phyloP scores from a whole-genome alignment of 2,797 vertebrate species.

The Silurus lanzhouensis region DNA sequence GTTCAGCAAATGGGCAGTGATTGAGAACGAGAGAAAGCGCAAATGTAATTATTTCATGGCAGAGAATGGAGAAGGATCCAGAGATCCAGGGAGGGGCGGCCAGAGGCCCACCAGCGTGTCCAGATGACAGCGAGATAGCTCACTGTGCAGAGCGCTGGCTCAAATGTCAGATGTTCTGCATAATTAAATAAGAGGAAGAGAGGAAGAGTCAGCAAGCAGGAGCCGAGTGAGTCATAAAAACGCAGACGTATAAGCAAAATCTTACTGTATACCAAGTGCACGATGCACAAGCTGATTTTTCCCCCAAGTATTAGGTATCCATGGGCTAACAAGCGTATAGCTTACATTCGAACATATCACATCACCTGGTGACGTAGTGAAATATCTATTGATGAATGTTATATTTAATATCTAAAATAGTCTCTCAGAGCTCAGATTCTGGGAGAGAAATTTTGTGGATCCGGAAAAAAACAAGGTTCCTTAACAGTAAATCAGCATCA shows the following conservation, averaged over 20 bases:
- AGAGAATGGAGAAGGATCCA: constrained; percentile 24
- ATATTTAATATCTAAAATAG: background rate
- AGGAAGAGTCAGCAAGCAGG: constrained; percentile 25
- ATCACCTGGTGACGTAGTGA: background rate
- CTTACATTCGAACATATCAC: background rate
- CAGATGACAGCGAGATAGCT: constrained; percentile 59
- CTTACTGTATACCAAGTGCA: background rate
- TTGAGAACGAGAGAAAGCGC: constrained; percentile 33
- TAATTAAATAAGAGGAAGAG: constrained; percentile 62
- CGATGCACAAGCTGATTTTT: background rate
- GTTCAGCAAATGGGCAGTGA: constrained; percentile 23
- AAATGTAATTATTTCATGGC: constrained; percentile 45
- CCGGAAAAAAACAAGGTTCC: too few species aligned
- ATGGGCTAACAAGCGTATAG: background rate
- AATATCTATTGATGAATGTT: background rate
- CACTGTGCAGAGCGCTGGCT: constrained; percentile 58
- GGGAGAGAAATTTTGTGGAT: background rate
- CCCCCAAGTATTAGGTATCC: background rate
- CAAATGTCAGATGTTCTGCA: constrained; percentile 63
- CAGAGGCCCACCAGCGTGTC: constrained; percentile 52
- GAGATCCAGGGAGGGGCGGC: constrained; percentile 6
- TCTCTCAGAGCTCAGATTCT: background rate
- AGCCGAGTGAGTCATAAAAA: constrained; percentile 34
- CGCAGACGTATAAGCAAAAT: constrained; percentile 5
- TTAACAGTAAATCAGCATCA: too few species aligned